Evolutionary conservation across 2,797 vertebrate genomes (phyloP).

Genomic region (Phoeniculus purpureus): DNA sequence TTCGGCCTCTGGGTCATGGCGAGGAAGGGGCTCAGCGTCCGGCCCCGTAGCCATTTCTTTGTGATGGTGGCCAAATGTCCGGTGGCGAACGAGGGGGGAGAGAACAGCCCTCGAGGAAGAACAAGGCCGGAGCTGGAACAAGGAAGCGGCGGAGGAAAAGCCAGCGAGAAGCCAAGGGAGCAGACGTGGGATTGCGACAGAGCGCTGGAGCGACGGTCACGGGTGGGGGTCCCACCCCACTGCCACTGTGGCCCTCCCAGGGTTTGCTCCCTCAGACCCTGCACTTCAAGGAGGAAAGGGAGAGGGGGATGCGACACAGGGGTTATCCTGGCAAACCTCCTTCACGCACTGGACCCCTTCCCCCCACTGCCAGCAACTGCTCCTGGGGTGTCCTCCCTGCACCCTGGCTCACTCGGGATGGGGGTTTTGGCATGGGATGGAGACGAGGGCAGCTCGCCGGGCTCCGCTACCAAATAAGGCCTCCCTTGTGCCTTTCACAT

Average conservation of each 20-base stretch:
- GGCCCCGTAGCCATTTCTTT: accelerated
- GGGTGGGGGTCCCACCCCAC: neutral
- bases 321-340: neutral
- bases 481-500: conserved; percentile 18
- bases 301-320: neutral
- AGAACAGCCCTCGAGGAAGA: neutral
- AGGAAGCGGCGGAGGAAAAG: conserved; percentile 37
- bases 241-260: neutral
- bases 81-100: neutral
- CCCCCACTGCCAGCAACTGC: neutral
- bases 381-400: neutral
- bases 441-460: neutral
- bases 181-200: conserved; percentile 40
- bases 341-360: neutral
- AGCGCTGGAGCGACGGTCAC: neutral
- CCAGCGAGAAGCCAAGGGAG: conserved; percentile 5
- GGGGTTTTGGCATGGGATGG: conserved; percentile 11
- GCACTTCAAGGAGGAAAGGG: neutral
- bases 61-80: neutral
- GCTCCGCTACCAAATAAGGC: conserved; percentile 59
- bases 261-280: neutral
- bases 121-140: conserved; percentile 21
- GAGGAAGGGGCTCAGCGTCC: neutral
- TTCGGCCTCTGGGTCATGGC: neutral
- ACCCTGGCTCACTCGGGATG: neutral